Base-by-base conservation (phyloP, 2,888 invertebrate species). In the Panopea generosa region DNA sequence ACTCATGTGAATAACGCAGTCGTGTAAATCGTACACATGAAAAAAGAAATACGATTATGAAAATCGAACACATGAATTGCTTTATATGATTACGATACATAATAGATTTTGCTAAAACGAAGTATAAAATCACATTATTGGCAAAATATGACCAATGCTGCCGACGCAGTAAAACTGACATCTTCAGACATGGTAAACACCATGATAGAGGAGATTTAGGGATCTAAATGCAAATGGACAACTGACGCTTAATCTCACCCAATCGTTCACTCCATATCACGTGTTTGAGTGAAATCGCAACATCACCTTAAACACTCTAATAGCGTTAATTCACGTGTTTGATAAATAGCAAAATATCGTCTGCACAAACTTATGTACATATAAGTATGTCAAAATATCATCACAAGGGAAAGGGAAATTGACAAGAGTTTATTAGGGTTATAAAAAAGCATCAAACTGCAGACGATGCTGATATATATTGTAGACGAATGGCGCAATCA, bases 291-390 rank as follows among this genome's bases (percentile, higher is more conserved):
- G 59, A 60, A 63, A 47, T 63, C 45, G 16, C 38, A 33, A 47
- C 24, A 52, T 53, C 33, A 53, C 59, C 60, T 22, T 60, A 68
- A 68, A 79, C 71, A 65, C 11, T n/a, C 20, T 65, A 53, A 72
- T 71, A 67, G 53, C 71, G 70, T 72, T 75, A 74, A 74, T 75
- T 75, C 74, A 67, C 33, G 26, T 74, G 63, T 71, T 78, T 78
- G 71, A 67, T 75, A 78, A 75, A 78, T 78, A 74, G 50, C 26
- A 26, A 52, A 4, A 16, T 20, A 4, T 20, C 52, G 65, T 60
- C 72, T 72, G 40, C 55, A 60, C 33, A 65, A 72, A 72, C 60
- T 65, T 47, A 50, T 50, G 40, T 57, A 66, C 43, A 49, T 66
- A 72, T 60, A 55, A 52, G 14, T 72, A 72, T 52, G 59, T 47